Base-by-base conservation (phyloP, 2,888 invertebrate species). In the Chaetogeoica ovagalla region DNA sequence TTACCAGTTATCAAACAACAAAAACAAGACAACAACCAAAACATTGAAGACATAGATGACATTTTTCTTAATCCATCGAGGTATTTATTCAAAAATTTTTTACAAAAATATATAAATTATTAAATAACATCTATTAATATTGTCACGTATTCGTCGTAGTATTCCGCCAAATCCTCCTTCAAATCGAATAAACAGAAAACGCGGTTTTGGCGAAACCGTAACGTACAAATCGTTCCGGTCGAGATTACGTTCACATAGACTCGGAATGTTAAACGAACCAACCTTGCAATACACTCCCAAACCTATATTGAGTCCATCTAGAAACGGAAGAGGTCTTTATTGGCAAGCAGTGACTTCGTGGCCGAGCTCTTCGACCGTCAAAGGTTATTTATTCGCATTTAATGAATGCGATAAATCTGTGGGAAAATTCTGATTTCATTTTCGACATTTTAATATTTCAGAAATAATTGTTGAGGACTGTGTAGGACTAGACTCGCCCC, bases 271-370 rank as follows among this genome's bases (percentile, higher is more conserved):
- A 30, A 82, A 82, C n/a, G 82, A 85, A 68, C 86, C 87, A 15
- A 88, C 89, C 43, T 88, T 91, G 17, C 90, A 90, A 82, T 98
- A 94, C 87, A 98, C 97, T 0, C 97, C 98, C 19, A 94, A 95
- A 48, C 98, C 98, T 0, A 94, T 98, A 85, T 88, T 98, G 77
- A 95, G 96, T 85, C 98, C 98, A 0, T 93, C 95, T 82, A 90
- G 98, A 83, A 91, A 92, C 83, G 96, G 96, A 0, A 90, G 94
- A 0, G 98, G 98, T 0, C 88, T 98, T 5, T 96, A 92, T 85
- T 90, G 90, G 84, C 89, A 89, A 83, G 86, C 85, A 79, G 57
- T 75, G 7, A 73, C 84, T 17, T 85, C 86, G 82, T 83, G 87
- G 87, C 83, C 85, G 83, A 71, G 84, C 83, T 83, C 86, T 23